Evolutionary conservation across 2,797 vertebrate genomes (phyloP), one percentile per base, ranked within the genome.

Genomic region (Cuculus canorus): DNA sequence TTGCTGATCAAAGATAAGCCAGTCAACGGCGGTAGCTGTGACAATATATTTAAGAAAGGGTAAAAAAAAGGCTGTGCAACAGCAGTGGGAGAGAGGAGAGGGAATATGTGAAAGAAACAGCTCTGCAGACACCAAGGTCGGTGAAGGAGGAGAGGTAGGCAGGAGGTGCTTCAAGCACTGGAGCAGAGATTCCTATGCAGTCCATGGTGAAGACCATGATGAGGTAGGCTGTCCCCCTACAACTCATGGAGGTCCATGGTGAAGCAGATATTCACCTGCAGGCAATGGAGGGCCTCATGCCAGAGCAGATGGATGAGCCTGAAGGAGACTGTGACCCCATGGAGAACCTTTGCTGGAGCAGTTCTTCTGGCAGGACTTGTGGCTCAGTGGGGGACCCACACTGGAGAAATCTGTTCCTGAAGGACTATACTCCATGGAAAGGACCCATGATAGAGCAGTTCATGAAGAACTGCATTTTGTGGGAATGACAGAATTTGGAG

Each of bases 301-400:
- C 1, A 3, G 18, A 33, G 47, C n/a, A 72, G 15, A 11, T 9
- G 4, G 47, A 23, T 32, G 21, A 19, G 21, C 23, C 23, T 0
- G 1, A 52, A 45, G n/a, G n/a, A 39, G 37, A 6, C 18, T 33
- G 28, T 39, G 37, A 15, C 28, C 3, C 3, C 3, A 1, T 27
- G 60, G 60, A 4, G 5, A 39, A 5, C 27, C 53, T 9, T 4
- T 8, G 16, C 14, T 69, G 24, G 24, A 48, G 22, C 25, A 53
- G 33, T 17, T 28, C 16, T 54, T 1, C 15, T 24, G 53, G 27
- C 53, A 81, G 19, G 32, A n/a, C 27, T 2, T 37, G 35, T 73
- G 60, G 3, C n/a, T 21, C 19, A 2, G 0, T 1, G 4, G 30
- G 22, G 13, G 6, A 59, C 25, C 24, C 4, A 23, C 0, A 0